A percentile compares a stretch with the other conserved stretches of the same genome.
Evolutionary conservation across 2,888 invertebrate genomes (phyloP).

Genomic region (Brachyptera putata): DNA sequence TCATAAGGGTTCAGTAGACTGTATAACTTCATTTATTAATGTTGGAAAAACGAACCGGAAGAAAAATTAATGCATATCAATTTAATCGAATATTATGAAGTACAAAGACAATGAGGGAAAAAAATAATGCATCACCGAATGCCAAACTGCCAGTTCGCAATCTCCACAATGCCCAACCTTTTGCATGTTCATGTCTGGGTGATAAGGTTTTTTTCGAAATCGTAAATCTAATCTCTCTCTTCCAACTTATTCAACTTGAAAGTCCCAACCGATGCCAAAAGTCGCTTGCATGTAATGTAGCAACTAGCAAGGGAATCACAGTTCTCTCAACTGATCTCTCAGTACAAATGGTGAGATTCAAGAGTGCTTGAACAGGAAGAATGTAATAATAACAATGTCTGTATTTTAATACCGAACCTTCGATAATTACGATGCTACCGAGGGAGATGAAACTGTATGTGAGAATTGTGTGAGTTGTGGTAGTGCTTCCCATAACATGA

Average conservation of each 20-base stretch:
- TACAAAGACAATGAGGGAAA: not conserved
- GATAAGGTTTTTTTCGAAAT: not conserved
- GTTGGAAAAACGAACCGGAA: slow-evolving; percentile 6
- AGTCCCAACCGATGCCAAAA: not conserved
- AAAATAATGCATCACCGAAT: slow-evolving; percentile 14
- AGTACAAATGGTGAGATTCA: no score
- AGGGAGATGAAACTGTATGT: no score
- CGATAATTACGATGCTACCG: no score
- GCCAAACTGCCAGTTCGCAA: slow-evolving; percentile 3
- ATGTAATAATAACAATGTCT: no score
- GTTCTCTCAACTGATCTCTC: no score
- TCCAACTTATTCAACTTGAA: not conserved
- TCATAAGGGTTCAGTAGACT: not conserved
- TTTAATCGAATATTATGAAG: slow-evolving; percentile 14
- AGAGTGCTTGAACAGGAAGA: no score
- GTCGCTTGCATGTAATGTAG: no score
- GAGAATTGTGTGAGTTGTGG: no score
- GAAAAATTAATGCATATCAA: slow-evolving; percentile 16
- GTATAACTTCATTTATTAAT: not conserved
- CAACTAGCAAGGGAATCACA: no score
- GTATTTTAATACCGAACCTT: no score
- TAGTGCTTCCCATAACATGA: no score
- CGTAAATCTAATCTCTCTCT: slow-evolving; percentile 14
- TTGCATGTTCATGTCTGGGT: slow-evolving; percentile 19
- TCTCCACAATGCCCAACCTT: slow-evolving; percentile 18